These are phyloP conservation scores for Galendromus occidentalis DNA, from an alignment of 1,140 invertebrate species.

Conservation along the genomic window DNA sequence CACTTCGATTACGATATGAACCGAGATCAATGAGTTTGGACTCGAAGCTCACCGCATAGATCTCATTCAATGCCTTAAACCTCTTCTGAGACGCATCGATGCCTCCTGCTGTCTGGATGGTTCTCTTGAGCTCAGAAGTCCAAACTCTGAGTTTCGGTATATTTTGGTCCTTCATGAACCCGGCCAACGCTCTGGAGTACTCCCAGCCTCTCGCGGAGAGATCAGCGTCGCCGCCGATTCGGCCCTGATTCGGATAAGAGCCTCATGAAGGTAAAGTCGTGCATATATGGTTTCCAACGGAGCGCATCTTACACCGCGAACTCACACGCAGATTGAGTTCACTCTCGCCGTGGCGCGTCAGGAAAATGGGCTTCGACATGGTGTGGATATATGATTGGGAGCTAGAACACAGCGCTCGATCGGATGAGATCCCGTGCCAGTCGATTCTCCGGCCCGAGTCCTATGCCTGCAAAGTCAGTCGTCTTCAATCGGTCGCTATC, in stretches of 20 bases:
- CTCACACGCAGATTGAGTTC: conserved; percentile 52
- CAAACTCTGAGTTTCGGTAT: conserved; percentile 81
- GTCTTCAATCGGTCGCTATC: not conserved
- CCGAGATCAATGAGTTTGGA: too few species aligned
- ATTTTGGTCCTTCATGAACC: conserved; percentile 67
- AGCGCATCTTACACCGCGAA: too few species aligned
- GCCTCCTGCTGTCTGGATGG: conserved; percentile 76
- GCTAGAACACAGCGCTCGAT: conserved; percentile 89
- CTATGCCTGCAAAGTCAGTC: conserved; percentile 10
- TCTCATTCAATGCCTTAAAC: conserved; percentile 93
- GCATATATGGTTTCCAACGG: too few species aligned
- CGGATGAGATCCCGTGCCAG: conserved; percentile 94
- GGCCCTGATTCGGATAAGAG: conserved; percentile 35
- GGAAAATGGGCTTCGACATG: conserved; percentile 84
- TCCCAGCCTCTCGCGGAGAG: conserved; percentile 57
- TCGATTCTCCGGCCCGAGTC: conserved; percentile 58
- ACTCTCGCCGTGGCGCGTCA: conserved; percentile 94
- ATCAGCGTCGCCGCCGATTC: conserved; percentile 88
- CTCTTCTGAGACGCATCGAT: conserved; percentile 88
- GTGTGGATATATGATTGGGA: conserved; percentile 99
- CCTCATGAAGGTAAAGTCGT: too few species aligned
- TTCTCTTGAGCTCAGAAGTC: conserved; percentile 89
- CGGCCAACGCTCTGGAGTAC: conserved; percentile 57
- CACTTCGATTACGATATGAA: too few species aligned
- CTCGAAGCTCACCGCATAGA: conserved; percentile 69